Evolutionary conservation across 2,888 invertebrate genomes (phyloP).

Genomic region (Drosophila hamatofila): DNA sequence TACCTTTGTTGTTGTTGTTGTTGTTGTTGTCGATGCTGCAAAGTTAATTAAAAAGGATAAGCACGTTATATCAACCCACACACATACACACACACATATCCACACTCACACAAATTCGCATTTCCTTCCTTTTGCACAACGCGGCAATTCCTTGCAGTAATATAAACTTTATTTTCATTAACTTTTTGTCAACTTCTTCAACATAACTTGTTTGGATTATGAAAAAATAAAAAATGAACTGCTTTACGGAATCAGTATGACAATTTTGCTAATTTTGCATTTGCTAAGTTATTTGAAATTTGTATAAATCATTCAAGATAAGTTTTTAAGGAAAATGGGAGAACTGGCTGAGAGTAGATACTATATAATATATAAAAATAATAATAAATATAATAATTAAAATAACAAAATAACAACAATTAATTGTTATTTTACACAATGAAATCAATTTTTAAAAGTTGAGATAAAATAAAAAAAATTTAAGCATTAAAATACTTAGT

Average conservation of each 20-base stretch:
- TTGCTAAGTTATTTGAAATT: background rate
- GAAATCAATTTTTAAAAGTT: too few species aligned
- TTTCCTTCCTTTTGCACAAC: background rate
- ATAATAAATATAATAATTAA: background rate
- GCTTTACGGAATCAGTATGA: background rate
- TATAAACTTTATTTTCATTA: constrained; percentile 1
- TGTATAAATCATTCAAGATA: background rate
- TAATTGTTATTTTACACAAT: background rate
- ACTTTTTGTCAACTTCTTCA: constrained; percentile 23
- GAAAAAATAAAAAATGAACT: background rate
- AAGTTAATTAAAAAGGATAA: constrained; percentile 75
- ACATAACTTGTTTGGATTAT: constrained; percentile 1
- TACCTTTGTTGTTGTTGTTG: background rate
- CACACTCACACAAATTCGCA: constrained; percentile 3
- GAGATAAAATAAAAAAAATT: too few species aligned
- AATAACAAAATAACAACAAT: background rate
- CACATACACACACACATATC: background rate
- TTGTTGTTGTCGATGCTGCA: constrained; percentile 49
- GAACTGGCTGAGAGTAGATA: background rate
- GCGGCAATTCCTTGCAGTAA: constrained; percentile 8
- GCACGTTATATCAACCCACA: constrained; percentile 33
- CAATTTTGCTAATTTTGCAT: constrained; percentile 5
- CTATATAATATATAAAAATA: too few species aligned
- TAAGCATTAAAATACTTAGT: too few species aligned
- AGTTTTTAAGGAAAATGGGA: background rate